These are phyloP conservation scores for Sisor rabdophorus DNA, from an alignment of 2,113 vertebrate genomes.

Conservation along the genomic window DNA sequence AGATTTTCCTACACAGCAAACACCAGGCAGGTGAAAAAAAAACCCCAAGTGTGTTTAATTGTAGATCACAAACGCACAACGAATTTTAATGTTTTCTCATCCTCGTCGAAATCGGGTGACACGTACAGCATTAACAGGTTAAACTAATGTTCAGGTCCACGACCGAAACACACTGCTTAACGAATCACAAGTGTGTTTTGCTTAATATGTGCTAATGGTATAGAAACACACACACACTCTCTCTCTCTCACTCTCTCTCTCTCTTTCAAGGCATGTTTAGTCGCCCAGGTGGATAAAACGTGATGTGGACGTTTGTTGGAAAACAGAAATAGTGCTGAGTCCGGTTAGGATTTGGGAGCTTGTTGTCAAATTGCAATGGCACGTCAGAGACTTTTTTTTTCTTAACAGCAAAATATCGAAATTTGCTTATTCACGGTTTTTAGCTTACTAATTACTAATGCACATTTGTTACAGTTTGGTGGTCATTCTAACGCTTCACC, in stretches of 20 bases:
- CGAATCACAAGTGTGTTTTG: neutral
- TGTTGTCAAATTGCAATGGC: neutral
- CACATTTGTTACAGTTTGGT: neutral
- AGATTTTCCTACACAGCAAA: neutral
- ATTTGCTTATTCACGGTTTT: neutral
- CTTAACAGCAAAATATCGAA: neutral
- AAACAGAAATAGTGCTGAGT: neutral
- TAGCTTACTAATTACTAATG: neutral
- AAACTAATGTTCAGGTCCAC: neutral
- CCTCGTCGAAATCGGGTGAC: no score
- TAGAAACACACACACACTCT: no score
- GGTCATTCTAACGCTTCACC: neutral
- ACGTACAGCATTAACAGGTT: neutral
- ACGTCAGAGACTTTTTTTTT: neutral
- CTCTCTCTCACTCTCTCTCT: no score
- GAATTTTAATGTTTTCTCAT: neutral
- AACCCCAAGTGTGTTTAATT: neutral
- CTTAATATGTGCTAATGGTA: neutral
- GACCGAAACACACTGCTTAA: neutral
- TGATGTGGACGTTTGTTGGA: neutral
- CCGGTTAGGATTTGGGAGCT: neutral
- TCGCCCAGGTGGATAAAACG: neutral
- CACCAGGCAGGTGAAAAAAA: neutral
- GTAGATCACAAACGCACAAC: neutral
- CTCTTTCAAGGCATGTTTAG: neutral